Percentiles rank a stretch among this genome's conserved stretches.
These are phyloP conservation scores for Falco columbarius DNA, from an alignment of 2,797 vertebrate species.

Conservation along the genomic window DNA sequence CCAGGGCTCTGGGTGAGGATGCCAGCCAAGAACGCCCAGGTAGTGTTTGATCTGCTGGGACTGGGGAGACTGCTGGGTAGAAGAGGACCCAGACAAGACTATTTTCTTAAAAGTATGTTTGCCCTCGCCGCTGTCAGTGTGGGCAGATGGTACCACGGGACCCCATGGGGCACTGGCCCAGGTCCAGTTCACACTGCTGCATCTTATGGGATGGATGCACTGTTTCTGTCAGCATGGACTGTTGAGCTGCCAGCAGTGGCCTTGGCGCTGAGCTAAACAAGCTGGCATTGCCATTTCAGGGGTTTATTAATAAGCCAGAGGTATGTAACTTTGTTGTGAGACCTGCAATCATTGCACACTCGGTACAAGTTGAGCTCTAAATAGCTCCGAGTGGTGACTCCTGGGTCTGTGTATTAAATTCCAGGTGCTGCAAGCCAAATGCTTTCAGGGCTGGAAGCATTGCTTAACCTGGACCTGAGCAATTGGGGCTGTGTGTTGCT, in stretches of 20 bases:
- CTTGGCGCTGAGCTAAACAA: neutral
- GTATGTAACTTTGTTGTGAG: neutral
- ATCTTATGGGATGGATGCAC: neutral
- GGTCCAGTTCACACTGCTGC: neutral
- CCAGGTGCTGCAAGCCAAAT: neutral
- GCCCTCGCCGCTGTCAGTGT: accelerated
- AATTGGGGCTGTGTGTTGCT: neutral
- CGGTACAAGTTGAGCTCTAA: neutral
- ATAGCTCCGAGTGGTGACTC: neutral
- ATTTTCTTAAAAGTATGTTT: neutral
- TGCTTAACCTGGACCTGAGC: neutral
- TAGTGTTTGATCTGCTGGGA: neutral
- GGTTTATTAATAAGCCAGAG: neutral
- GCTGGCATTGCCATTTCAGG: neutral
- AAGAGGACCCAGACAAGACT: no score
- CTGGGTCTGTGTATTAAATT: neutral
- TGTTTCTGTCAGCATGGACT: accelerated
- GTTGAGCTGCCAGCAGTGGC: accelerated
- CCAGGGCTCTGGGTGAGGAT: neutral
- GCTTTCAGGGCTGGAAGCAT: neutral
- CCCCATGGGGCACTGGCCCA: neutral
- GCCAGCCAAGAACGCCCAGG: accelerated
- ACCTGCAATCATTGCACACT: accelerated
- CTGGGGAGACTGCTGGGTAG: accelerated
- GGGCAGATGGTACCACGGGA: neutral